Conservation (phyloP, 2,113 vertebrate species). For the Hirundichthys speculiger region DNA sequence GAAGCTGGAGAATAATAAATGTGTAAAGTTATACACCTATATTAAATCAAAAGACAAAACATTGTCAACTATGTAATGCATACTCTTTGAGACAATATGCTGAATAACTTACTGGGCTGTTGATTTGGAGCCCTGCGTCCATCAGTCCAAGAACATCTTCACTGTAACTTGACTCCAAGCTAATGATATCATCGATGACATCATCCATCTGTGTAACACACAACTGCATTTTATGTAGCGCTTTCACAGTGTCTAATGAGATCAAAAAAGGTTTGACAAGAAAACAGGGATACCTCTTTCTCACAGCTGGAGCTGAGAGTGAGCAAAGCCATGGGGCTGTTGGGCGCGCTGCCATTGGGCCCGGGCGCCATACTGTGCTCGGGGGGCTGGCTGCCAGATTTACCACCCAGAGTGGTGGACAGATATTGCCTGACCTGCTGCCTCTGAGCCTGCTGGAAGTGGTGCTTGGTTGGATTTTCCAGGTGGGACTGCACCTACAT, state of each 20-base stretch:
- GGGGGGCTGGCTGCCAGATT: slow-evolving; percentile 90
- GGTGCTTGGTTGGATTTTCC: slow-evolving; percentile 95
- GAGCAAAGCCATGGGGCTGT: slow-evolving; percentile 89
- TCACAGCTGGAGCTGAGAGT: slow-evolving; percentile 84
- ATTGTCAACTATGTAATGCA: neutral
- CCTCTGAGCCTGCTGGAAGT: slow-evolving; percentile 95
- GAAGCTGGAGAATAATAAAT: slow-evolving; percentile 64
- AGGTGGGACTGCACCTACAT: slow-evolving; percentile 94
- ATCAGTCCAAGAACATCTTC: slow-evolving; percentile 89
- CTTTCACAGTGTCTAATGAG: neutral
- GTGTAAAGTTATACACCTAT: neutral
- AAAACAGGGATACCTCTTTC: slow-evolving; percentile 79
- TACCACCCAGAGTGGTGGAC: slow-evolving; percentile 92
- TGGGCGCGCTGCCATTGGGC: slow-evolving; percentile 82
- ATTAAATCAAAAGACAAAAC: neutral
- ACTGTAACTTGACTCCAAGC: slow-evolving; percentile 91
- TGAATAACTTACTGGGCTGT: slow-evolving; percentile 79
- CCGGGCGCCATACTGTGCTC: slow-evolving; percentile 96
- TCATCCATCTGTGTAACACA: slow-evolving; percentile 85
- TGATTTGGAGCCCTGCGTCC: slow-evolving; percentile 85
- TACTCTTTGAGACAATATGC: neutral
- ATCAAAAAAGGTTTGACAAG: neutral
- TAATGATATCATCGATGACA: slow-evolving; percentile 93
- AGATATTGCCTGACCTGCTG: slow-evolving; percentile 99
- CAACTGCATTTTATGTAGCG: neutral